Percentiles rank a stretch among this genome's conserved stretches.
These are phyloP conservation scores for Drosophila infuscata DNA, from an alignment of 2,888 invertebrate genomes.

Conservation along the genomic window DNA sequence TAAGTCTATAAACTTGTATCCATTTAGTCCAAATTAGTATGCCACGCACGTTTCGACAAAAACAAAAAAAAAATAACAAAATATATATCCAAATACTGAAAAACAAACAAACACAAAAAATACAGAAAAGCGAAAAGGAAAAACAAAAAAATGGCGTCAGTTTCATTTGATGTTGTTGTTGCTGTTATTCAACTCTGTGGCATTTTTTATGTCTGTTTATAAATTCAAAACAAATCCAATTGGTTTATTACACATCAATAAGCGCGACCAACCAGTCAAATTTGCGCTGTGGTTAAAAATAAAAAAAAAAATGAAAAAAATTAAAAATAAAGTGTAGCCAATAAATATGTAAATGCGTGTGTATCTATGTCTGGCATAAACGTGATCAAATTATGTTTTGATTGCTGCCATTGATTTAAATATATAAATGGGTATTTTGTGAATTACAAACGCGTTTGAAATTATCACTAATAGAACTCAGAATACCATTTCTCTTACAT, in stretches of 20 bases:
- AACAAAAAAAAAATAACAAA: conserved; percentile 42
- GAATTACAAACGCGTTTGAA: neutral
- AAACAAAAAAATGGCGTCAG: conserved; percentile 64
- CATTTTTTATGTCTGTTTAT: conserved; percentile 75
- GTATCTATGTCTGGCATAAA: conserved; percentile 47
- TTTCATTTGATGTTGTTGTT: conserved; percentile 20
- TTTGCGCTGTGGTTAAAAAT: conserved; percentile 59
- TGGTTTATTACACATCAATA: conserved; percentile 83
- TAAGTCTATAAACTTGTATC: conserved; percentile 29
- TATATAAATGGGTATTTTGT: neutral
- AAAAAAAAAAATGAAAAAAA: neutral
- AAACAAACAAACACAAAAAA: conserved; percentile 28
- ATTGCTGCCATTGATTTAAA: conserved; percentile 8
- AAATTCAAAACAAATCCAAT: conserved; percentile 83
- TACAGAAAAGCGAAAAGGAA: conserved; percentile 54
- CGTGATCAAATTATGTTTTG: conserved; percentile 68
- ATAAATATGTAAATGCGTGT: conserved; percentile 32
- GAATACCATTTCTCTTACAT: neutral
- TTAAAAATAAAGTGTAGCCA: conserved; percentile 26
- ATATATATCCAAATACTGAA: conserved; percentile 29
- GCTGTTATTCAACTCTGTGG: conserved; percentile 6
- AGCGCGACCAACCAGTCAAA: conserved; percentile 63
- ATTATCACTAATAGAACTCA: neutral
- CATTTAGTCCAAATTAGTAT: conserved; percentile 78
- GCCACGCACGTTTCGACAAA: conserved; percentile 66